Base-by-base conservation (phyloP, 2,113 vertebrate species). In the Callaeas wilsoni region DNA sequence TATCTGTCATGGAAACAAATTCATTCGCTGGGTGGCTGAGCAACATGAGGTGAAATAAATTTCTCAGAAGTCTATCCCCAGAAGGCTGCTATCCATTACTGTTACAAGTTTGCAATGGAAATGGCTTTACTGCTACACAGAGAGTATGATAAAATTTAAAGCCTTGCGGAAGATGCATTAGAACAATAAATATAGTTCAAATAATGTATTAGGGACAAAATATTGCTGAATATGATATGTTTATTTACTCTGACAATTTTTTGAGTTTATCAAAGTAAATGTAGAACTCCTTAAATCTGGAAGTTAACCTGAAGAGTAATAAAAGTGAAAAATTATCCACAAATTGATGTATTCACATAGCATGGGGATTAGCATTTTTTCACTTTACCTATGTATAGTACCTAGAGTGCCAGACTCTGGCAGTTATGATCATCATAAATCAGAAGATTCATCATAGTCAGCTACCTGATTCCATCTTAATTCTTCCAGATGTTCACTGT, bases 41-140 rank as follows among this genome's bases (percentile, higher is more conserved):
- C 91, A 98, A 94, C 94, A 96, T 71, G 91, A 98, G 93, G 70
- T 75, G 91, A 98, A 98, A 98, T 97, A 98, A 97, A 98, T 98
- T 98, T 97, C 92, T 97, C 77, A 90, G 93, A 97, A 97, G 91
- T 81, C 87, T 97, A 75, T 97, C 88, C 97, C 96, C 7, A 6
- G 96, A 98, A 98, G 97, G 97, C 92, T 97, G 93, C 91, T 96
- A 98, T 98, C 93, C 91, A 95, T 98, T 98, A 97, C 92, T 88
- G 74, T 92, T 98, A 94, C 76, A 96, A 89, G 94, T 97, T 97
- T 97, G 96, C 93, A 96, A 95, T 97, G 90, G 91, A 98, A 98
- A 98, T 97, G 55, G 33, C 84, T 97, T 96, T 96, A 96, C 88
- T 93, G 79, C 90, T 90, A 82, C 2, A 20, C 59, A 92, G 79